Base-by-base conservation (phyloP, 2,888 invertebrate species). In the Lapara coniferarum region DNA sequence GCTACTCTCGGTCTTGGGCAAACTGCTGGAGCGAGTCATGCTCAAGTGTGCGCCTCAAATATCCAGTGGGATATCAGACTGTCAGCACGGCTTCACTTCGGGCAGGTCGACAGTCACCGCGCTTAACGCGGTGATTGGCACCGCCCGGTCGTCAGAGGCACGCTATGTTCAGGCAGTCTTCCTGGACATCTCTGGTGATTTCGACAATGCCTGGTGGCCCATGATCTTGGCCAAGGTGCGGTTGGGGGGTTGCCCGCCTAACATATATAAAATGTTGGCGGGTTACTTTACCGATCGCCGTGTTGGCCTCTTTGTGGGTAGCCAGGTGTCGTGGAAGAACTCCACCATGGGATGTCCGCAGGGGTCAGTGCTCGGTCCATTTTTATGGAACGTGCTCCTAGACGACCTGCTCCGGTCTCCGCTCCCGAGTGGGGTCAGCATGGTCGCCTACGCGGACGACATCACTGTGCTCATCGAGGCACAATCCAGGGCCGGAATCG, bases 171-270 rank as follows among this genome's bases (percentile, higher is more conserved):
- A 77, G 55, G 74, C 72, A 0, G 70, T 81, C 0, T 74, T 80
- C 12, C n/a, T 82, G 13, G 81, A 84, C 73, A 82, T 82, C 6
- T 73, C 78, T 0, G 81, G 80, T 0, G 81, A 80, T 0, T 81
- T 80, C 16, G 76, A 85, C 55, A 81, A 81, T 67, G 4, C 83
- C 2, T 82, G 81, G 81, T 83, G 85, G 83, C 81, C 82, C 7
- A 81, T 81, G 79, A 74, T 85, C 13, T 37, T 85, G 30, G 53
- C 73, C 0, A 80, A 78, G 71, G 78, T 73, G 25, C 25, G 25
- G 1, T 2, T 80, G 2, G 63, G 74, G 0, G 77, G 78, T 0
- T 74, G 74, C 49, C 77, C 80, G 37, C 72, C 72, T 0, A 77
- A 83, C 72, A 70, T 84, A 13, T 81, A 74, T 37, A 7, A 68